phyloP scores from a whole-genome alignment of 2,113 vertebrate species.

The Nycticebus coucang region DNA sequence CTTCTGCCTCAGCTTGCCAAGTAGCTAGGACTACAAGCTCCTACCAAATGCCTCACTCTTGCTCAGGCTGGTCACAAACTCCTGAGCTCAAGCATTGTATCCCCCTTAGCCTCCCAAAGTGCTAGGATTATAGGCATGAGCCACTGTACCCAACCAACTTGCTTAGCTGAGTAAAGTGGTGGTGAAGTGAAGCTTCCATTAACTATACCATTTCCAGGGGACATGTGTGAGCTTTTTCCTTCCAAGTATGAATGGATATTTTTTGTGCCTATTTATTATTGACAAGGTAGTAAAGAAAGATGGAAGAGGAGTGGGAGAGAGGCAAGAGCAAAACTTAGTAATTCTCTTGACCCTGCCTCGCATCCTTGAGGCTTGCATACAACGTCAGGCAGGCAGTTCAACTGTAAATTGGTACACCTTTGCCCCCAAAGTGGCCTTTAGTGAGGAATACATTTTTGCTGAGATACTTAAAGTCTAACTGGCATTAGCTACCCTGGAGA shows the following conservation, averaged over 20 bases:
- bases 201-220: neutral
- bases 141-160: neutral
- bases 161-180: slow-evolving; percentile 9
- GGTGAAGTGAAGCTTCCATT: neutral
- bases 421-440: slow-evolving; percentile 26
- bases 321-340: neutral
- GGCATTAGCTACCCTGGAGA: slow-evolving; percentile 33
- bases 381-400: neutral
- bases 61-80: no score
- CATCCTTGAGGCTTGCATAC: neutral
- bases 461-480: slow-evolving; percentile 46
- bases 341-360: neutral
- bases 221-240: neutral
- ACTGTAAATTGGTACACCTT: neutral
- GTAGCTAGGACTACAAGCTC: no score
- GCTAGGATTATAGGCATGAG: no score
- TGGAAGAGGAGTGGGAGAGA: neutral
- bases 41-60: no score
- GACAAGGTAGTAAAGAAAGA: slow-evolving; percentile 10
- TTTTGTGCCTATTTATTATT: neutral
- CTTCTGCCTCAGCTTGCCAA: no score
- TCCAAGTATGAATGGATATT: neutral
- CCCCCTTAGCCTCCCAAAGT: no score
- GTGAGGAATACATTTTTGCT: slow-evolving; percentile 31
- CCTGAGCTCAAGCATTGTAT: no score